phyloP scores from a whole-genome alignment of 2,113 vertebrate genomes.

The Acinonyx jubatus region DNA sequence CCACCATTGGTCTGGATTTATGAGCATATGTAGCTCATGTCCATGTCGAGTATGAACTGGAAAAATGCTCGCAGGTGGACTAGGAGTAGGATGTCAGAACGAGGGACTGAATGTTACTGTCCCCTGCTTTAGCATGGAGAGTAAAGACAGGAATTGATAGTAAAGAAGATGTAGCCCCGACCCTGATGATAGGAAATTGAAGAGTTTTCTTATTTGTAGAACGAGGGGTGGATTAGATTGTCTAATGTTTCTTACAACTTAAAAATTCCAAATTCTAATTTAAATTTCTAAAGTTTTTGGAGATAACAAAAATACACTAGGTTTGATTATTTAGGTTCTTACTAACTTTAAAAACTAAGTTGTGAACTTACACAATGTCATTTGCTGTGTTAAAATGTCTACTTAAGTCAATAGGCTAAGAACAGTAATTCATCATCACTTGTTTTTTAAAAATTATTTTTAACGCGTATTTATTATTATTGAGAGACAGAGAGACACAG shows the following conservation, averaged over 20 bases:
- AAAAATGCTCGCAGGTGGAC: not conserved
- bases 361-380: not conserved
- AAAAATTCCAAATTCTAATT: not conserved
- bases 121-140: not conserved
- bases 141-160: not conserved
- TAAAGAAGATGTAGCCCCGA: not conserved
- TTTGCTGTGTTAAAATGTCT: slow-evolving; percentile 35
- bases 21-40: not conserved
- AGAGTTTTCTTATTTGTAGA: not conserved
- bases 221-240: not conserved
- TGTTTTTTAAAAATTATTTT: not conserved
- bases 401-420: not conserved
- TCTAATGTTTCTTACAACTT: not conserved
- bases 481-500: too few species aligned
- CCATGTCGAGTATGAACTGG: not conserved
- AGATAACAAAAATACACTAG: not conserved
- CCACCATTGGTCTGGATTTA: not conserved
- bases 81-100: not conserved
- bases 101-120: not conserved
- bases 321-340: slow-evolving; percentile 10
- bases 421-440: not conserved
- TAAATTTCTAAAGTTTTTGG: slow-evolving; percentile 30
- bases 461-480: too few species aligned
- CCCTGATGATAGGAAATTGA: not conserved
- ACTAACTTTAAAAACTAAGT: not conserved